Conservation (phyloP, 2,797 vertebrate species). For the Hydrophis major region DNA sequence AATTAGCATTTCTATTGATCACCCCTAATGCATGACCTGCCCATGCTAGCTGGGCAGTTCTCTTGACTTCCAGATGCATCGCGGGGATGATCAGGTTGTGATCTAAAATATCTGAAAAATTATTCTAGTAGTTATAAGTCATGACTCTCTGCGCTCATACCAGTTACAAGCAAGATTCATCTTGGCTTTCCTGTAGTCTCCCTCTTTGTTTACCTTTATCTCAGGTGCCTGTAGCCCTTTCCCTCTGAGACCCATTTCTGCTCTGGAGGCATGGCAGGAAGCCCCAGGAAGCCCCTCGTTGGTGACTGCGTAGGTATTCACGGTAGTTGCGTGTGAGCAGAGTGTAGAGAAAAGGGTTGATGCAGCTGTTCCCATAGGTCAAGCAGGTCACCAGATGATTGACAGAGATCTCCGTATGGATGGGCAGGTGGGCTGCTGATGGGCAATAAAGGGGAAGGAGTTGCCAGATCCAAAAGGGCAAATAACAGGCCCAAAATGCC, state of each 20-base stretch:
- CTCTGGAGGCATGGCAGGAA: constrained; percentile 1
- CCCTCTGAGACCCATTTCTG: not conserved
- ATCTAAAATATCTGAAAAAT: not conserved
- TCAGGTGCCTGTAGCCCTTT: not conserved
- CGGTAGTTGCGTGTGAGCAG: constrained; percentile 80
- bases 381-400: constrained; percentile 83
- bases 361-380: constrained; percentile 86
- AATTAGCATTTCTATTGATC: not conserved
- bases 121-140: too few relatives aligned
- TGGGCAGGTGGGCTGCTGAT: constrained; percentile 71
- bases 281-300: not conserved
- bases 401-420: constrained; percentile 80
- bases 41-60: not conserved
- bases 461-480: constrained; percentile 89
- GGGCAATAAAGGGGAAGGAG: constrained; percentile 82
- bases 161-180: not conserved
- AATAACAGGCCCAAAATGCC: constrained; percentile 86
- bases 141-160: not conserved
- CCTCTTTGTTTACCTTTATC: not conserved
- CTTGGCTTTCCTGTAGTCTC: not conserved
- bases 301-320: constrained; percentile 77
- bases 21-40: not conserved
- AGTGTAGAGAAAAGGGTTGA: constrained; percentile 88
- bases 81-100: too few relatives aligned
- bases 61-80: not conserved